Evolutionary conservation across 2,113 vertebrate genomes (phyloP).

Genomic region (Theristicus caerulescens): DNA sequence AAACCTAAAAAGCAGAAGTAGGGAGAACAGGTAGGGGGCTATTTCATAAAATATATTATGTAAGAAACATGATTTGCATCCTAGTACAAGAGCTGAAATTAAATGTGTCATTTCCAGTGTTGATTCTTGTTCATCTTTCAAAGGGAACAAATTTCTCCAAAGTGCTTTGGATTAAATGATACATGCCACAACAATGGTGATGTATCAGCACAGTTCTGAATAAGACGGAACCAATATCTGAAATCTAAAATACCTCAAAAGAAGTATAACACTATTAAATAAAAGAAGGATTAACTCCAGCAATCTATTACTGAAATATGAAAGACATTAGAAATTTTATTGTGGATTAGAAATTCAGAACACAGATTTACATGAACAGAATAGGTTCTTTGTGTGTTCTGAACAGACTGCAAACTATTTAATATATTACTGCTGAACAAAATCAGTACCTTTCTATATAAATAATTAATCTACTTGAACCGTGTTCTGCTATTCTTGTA

Average conservation of each 20-base stretch:
- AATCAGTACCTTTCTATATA: neutral
- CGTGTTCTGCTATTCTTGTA: constrained; percentile 41
- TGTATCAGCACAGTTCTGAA: neutral
- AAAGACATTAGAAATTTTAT: neutral
- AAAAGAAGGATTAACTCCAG: neutral
- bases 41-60: neutral
- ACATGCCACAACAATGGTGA: neutral
- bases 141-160: neutral
- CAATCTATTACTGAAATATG: neutral
- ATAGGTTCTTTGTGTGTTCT: neutral
- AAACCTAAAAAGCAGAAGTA: neutral
- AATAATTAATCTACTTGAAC: constrained; percentile 45
- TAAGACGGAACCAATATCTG: neutral
- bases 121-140: neutral
- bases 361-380: neutral
- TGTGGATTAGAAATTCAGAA: neutral
- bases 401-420: neutral
- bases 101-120: neutral
- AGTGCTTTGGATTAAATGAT: neutral
- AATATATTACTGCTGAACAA: neutral
- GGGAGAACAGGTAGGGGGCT: neutral
- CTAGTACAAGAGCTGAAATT: neutral
- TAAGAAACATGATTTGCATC: neutral
- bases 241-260: neutral
- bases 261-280: neutral